Evolutionary conservation across 1,140 invertebrate species (phyloP).

Genomic region (Drosophila nasuta): DNA sequence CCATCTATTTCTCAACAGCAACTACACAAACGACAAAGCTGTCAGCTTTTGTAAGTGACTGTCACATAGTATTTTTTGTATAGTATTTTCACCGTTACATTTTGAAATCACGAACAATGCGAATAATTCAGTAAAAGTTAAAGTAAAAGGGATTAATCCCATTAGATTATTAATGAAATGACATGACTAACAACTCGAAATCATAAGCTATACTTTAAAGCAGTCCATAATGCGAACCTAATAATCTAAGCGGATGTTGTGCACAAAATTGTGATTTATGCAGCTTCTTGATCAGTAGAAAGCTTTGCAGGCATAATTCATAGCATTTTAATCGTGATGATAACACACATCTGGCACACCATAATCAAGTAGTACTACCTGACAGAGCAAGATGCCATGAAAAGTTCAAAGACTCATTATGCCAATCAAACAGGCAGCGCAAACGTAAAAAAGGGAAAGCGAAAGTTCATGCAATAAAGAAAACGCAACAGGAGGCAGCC

Average conservation of each 20-base stretch:
- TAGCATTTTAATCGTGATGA: constrained; percentile 26
- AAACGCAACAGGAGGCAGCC: constrained; percentile 58
- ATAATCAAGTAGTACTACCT: constrained; percentile 41
- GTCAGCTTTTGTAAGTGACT: constrained; percentile 15
- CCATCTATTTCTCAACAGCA: not conserved
- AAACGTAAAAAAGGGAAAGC: constrained; percentile 67
- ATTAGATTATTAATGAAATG: too few species aligned
- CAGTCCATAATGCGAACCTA: not conserved
- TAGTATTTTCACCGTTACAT: not conserved
- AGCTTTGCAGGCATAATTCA: constrained; percentile 32
- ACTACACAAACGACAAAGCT: not conserved
- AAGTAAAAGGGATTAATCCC: not conserved
- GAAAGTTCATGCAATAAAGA: constrained; percentile 67
- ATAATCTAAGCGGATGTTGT: not conserved
- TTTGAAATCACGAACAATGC: not conserved
- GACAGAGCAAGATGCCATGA: constrained; percentile 38
- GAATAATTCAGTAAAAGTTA: not conserved
- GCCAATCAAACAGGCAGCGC: constrained; percentile 55
- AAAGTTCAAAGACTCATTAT: constrained; percentile 63
- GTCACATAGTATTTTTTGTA: not conserved
- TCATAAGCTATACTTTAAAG: too few species aligned
- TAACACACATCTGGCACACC: constrained; percentile 34
- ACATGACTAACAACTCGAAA: too few species aligned
- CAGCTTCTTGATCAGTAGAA: constrained; percentile 25
- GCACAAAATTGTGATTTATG: not conserved